Base-by-base conservation (phyloP, 2,113 vertebrate genomes). In the Amphiprion ocellaris region DNA sequence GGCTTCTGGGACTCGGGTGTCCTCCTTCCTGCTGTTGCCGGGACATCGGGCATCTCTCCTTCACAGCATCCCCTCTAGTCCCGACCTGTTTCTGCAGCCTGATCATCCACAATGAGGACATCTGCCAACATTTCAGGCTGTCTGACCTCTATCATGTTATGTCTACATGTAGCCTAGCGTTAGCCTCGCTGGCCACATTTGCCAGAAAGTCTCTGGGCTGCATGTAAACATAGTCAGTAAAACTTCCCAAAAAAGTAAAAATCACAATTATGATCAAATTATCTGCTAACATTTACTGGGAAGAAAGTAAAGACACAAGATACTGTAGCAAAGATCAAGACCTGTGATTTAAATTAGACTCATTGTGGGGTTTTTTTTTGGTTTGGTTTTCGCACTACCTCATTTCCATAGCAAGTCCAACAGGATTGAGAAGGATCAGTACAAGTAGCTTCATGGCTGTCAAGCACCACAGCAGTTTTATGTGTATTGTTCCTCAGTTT, bases 311-410 rank as follows among this genome's bases (percentile, higher is more conserved):
- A 77, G 90, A 91, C 92, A 90, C 92, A 60, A 59, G 41, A 82
- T 74, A 90, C 92, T 93, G 92, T 93, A 93, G 92, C 89, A 91
- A 88, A 64, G 83, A 88, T 92, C 82, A 56, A 87, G 65, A 67
- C 83, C 89, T 90, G 89, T 91, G 90, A 88, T 79, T 61, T 49
- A 63, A 72, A 74, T 76, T 60, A 19, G 64, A 85, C 63, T 53
- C 74, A 37, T 64, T 53, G 62, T 60, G 64, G 70, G 67, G 74
- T 44, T 74, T 55, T 33, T 33, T 59, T 16, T 47, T 69, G 39
- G 50, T 54, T 55, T 24, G 37, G 72, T 49, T 77, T 79, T 74
- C 74, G 70, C 76, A 83, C 92, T 92, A 92, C 91, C 92, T 93
- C 92, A 91, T 86, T 66, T 50, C 66, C 80, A 77, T 81, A 65